Evolutionary conservation across 2,797 vertebrate species (phyloP), one percentile per base, ranked within the genome.

Genomic region (Botia almorhae): DNA sequence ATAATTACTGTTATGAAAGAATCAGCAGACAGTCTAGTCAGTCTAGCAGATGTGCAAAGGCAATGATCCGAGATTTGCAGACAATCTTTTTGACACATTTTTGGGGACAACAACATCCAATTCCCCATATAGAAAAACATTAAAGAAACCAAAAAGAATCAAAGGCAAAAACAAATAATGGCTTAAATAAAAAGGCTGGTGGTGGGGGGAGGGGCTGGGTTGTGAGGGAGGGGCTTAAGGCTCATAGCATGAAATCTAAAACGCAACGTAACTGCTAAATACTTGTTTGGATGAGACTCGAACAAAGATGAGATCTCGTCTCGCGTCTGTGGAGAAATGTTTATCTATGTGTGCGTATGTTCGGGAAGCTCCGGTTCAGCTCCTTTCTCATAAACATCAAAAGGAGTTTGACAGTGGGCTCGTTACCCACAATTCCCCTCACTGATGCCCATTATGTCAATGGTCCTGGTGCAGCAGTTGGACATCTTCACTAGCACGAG

Each of bases 31-130:
- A n/a, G 23, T 73, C 16, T 43, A 87, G 87, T 87, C 88, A 87
- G 82, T 87, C 75, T 64, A 88, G 87, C 73, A 87, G 82, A 86
- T 89, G 92, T 93, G 90, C 90, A 91, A 92, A 92, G 90, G 89
- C 90, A 90, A 91, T 88, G 68, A 13, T 73, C 86, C 82, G 83
- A 58, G 76, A 89, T 84, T 88, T 87, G 86, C 82, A 83, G 86
- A 83, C 70, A 87, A 87, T 87, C 76, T 84, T 87, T 81, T 75
- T 76, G 67, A 86, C 78, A 81, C 69, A 1, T 87, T 80, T 82
- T 51, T 78, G 79, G 81, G 78, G 68, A 82, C 65, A 83, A 56
- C 7, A 79, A 60, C 73, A 60, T 63, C 43, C 74, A 69, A 60
- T 65, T 82, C 56, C 64, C 84, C 71, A 78, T 53, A 56, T 17